A percentile compares a stretch with the other conserved stretches of the same genome.
Conservation (phyloP, 2,113 vertebrate genomes). For the Verasper variegatus region DNA sequence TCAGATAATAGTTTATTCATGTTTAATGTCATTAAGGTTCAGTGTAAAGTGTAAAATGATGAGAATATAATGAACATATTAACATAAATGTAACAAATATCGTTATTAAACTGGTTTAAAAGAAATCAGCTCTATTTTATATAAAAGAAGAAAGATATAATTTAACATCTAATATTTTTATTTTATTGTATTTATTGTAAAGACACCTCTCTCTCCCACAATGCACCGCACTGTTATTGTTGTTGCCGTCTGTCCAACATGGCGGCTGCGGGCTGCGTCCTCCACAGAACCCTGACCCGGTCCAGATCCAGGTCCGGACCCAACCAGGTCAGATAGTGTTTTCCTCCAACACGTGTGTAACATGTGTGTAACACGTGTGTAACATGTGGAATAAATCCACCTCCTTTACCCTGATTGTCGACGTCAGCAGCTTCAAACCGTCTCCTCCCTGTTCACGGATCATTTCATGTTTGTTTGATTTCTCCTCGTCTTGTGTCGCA, state of each 20-base stretch:
- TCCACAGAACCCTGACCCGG: constrained; percentile 63
- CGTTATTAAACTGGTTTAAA: no score
- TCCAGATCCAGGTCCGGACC: constrained; percentile 39
- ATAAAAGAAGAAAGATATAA: no score
- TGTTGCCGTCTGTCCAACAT: constrained; percentile 39
- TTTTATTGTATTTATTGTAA: no score
- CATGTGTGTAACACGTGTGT: no score
- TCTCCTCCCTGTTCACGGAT: no score
- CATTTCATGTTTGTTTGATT: not conserved
- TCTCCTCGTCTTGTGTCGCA: constrained; percentile 7
- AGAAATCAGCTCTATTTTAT: no score
- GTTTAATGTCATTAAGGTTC: no score
- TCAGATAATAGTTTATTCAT: no score
- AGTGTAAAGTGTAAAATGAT: no score
- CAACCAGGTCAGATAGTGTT: not conserved
- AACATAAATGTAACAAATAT: no score
- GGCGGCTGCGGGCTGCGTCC: constrained; percentile 65
- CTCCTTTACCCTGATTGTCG: accelerated
- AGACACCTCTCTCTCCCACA: constrained; percentile 43
- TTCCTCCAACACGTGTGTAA: not conserved
- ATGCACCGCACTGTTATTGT: constrained; percentile 69
- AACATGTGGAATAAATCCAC: not conserved
- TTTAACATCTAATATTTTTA: no score
- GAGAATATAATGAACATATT: no score
- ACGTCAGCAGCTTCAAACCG: not conserved